Conservation (phyloP, 2,113 vertebrate species). For the Coryphaenoides rupestris region DNA sequence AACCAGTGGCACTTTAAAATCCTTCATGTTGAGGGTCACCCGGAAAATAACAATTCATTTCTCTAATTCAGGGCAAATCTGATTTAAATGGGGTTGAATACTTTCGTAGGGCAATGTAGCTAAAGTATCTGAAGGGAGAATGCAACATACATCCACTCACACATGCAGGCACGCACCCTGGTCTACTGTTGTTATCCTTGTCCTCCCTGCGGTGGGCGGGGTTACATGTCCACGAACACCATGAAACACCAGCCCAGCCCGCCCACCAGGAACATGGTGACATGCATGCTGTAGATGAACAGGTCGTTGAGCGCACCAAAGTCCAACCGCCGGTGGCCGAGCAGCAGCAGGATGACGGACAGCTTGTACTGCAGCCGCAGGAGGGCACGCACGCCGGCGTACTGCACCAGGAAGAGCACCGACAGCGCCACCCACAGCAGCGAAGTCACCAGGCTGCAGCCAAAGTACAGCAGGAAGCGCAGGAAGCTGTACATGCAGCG, state of each 20-base stretch:
- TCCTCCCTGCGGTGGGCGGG: no score
- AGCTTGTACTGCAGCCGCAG: constrained; percentile 97
- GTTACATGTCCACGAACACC: constrained; percentile 97
- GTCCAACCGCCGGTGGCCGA: constrained; percentile 88
- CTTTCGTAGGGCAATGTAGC: no score
- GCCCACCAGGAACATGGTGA: constrained; percentile 95
- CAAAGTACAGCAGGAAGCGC: constrained; percentile 93
- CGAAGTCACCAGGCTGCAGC: constrained; percentile 94
- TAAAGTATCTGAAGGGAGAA: no score
- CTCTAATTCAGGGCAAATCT: no score
- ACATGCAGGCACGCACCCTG: no score
- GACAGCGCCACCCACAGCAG: constrained; percentile 94
- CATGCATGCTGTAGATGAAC: constrained; percentile 91
- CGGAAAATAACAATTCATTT: no score
- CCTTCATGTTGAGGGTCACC: no score
- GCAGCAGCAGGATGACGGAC: constrained; percentile 86
- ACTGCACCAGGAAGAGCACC: constrained; percentile 89
- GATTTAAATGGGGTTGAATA: no score
- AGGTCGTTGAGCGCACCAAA: constrained; percentile 91
- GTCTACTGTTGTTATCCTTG: no score
- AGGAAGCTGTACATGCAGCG: constrained; percentile 94
- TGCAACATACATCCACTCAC: no score
- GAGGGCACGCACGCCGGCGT: constrained; percentile 84
- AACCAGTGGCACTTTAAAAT: no score
- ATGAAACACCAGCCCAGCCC: constrained; percentile 98